Percentiles rank a stretch among this genome's conserved stretches.
phyloP scores from a whole-genome alignment of 2,888 invertebrate genomes.

The Trissoscelio sp. region DNA sequence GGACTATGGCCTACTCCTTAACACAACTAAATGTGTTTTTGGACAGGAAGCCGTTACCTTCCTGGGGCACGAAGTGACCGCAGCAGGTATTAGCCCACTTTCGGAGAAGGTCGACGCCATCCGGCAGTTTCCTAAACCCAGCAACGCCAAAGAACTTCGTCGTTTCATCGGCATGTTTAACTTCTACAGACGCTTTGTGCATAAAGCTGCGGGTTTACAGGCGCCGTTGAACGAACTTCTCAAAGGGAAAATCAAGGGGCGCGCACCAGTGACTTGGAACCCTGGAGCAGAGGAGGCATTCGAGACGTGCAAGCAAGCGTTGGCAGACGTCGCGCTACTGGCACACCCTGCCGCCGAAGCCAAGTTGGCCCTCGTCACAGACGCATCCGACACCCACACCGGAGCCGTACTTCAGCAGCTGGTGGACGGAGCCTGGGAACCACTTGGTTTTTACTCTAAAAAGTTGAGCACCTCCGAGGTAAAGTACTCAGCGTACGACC shows the following conservation, averaged over 20 bases:
- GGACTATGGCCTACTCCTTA: no score
- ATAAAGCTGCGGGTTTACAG: not conserved
- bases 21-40: not conserved
- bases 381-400: not conserved
- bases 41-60: not conserved
- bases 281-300: not conserved
- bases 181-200: not conserved
- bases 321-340: not conserved
- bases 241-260: not conserved
- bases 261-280: not conserved
- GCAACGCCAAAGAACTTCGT: no score
- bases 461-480: no score
- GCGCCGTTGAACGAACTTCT: not conserved
- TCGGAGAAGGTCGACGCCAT: not conserved
- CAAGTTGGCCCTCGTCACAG: not conserved
- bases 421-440: not conserved
- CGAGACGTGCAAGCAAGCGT: not conserved
- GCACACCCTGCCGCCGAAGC: not conserved
- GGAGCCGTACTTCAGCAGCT: not conserved
- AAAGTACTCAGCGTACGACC: no score
- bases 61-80: not conserved
- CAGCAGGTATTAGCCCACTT: not conserved
- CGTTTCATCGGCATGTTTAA: no score
- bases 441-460: slow-evolving; percentile 7
- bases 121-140: not conserved